Conservation (phyloP, 1,140 invertebrate species). For the Cheumatopsyche charites region DNA sequence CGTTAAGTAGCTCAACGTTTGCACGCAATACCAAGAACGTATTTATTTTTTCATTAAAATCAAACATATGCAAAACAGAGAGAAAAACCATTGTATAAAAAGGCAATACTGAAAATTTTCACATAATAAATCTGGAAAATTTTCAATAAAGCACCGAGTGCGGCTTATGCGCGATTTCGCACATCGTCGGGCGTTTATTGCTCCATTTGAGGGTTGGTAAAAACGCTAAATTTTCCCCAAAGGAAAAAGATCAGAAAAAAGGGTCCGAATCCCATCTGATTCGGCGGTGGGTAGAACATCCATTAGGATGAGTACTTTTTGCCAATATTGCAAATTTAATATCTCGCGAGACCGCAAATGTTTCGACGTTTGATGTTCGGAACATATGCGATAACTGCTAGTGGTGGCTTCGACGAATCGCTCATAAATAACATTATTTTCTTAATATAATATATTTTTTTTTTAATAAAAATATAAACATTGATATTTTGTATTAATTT, state of each 20-base stretch:
- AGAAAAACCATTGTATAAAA: not conserved
- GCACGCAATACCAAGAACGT: not conserved
- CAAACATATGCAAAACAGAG: not conserved
- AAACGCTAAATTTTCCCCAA: not conserved
- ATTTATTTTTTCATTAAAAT: not conserved
- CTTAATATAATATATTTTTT: too few relatives aligned
- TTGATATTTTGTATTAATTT: too few relatives aligned
- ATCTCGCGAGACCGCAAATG: constrained; percentile 13
- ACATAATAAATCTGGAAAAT: not conserved
- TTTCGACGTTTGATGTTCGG: constrained; percentile 1
- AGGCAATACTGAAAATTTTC: not conserved
- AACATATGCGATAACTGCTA: not conserved
- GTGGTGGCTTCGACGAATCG: too few relatives aligned
- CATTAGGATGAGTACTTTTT: constrained; percentile 25
- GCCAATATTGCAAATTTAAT: constrained; percentile 37
- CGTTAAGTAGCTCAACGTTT: not conserved
- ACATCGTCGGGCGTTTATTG: constrained; percentile 28
- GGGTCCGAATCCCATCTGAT: not conserved
- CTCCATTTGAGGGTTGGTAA: constrained; percentile 29
- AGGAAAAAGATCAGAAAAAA: constrained; percentile 3
- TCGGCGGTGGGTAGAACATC: constrained; percentile 11
- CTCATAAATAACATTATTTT: too few relatives aligned
- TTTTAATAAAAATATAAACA: too few relatives aligned
- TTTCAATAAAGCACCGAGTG: constrained; percentile 12
- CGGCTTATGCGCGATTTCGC: constrained; percentile 12